Percentiles rank a stretch among this genome's conserved stretches.
These are phyloP conservation scores for Tenthredo notha DNA, from an alignment of 2,888 invertebrate genomes.

Conservation along the genomic window DNA sequence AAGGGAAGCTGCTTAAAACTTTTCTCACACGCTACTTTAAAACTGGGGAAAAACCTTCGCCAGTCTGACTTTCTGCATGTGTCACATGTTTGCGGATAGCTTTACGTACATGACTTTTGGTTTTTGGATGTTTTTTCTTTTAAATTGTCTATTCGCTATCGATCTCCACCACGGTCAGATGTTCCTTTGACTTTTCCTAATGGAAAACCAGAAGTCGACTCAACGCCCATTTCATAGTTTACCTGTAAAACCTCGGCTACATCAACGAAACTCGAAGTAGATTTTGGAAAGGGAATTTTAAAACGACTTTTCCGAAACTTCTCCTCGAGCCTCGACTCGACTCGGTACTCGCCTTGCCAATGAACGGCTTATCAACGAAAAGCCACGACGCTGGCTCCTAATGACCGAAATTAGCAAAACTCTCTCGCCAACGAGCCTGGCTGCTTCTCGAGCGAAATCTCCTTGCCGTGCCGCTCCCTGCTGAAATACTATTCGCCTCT, in stretches of 20 bases:
- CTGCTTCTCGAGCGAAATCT: not conserved
- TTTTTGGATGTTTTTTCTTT: too few relatives aligned
- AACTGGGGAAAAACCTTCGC: conserved; percentile 55
- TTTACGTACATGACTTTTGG: not conserved
- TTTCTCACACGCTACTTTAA: conserved; percentile 63
- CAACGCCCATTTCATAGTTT: not conserved
- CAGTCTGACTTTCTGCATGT: not conserved
- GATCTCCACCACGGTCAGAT: not conserved
- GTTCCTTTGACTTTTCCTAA: not conserved
- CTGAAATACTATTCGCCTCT: not conserved
- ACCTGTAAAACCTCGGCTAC: not conserved
- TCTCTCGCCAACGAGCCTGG: conserved; percentile 15
- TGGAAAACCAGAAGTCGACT: not conserved
- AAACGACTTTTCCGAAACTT: conserved; percentile 7
- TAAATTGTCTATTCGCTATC: not conserved
- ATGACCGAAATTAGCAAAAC: conserved; percentile 48
- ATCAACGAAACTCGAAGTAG: not conserved
- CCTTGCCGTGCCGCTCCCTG: not conserved
- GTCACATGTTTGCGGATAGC: not conserved
- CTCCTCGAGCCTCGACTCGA: not conserved
- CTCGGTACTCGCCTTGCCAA: not conserved
- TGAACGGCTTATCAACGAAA: conserved; percentile 39
- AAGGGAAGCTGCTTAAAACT: conserved; percentile 68
- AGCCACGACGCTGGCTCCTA: conserved; percentile 19
- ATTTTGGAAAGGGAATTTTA: conserved; percentile 8